These are phyloP conservation scores for Apodemia duryi DNA, from an alignment of 2,888 invertebrate species.

Conservation along the genomic window DNA sequence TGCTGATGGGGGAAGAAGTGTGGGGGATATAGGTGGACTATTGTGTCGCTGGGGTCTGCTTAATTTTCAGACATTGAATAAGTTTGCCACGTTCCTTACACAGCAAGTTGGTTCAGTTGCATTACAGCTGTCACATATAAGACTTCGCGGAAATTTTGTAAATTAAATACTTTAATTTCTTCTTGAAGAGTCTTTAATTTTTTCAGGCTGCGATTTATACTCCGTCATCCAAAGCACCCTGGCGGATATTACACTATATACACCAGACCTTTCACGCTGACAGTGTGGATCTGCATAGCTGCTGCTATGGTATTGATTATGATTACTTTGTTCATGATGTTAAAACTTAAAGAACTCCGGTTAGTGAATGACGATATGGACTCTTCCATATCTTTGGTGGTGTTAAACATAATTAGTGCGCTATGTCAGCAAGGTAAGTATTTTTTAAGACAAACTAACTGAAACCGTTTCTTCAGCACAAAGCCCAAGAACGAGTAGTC, in stretches of 20 bases:
- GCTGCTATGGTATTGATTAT: conserved; percentile 47
- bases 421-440: conserved; percentile 68
- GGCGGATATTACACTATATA: conserved; percentile 81
- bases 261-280: conserved; percentile 78
- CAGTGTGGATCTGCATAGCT: conserved; percentile 78
- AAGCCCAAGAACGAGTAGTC: too few relatives aligned
- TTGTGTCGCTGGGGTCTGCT: too few relatives aligned
- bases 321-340: conserved; percentile 40
- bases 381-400: conserved; percentile 60
- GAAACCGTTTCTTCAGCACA: too few relatives aligned
- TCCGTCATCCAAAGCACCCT: conserved; percentile 82
- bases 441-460: neutral
- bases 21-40: too few relatives aligned
- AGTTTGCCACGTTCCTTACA: too few relatives aligned
- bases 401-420: conserved; percentile 64
- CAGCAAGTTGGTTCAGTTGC: too few relatives aligned
- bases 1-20: too few relatives aligned
- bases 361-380: conserved; percentile 44
- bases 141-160: too few relatives aligned
- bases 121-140: too few relatives aligned
- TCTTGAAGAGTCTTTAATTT: too few relatives aligned
- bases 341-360: conserved; percentile 39
- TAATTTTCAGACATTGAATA: too few relatives aligned
- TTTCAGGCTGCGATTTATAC: conserved; percentile 77
- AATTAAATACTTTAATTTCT: too few relatives aligned